Evolutionary conservation across 2,113 vertebrate genomes (phyloP).

Genomic region (Microtus ochrogaster): DNA sequence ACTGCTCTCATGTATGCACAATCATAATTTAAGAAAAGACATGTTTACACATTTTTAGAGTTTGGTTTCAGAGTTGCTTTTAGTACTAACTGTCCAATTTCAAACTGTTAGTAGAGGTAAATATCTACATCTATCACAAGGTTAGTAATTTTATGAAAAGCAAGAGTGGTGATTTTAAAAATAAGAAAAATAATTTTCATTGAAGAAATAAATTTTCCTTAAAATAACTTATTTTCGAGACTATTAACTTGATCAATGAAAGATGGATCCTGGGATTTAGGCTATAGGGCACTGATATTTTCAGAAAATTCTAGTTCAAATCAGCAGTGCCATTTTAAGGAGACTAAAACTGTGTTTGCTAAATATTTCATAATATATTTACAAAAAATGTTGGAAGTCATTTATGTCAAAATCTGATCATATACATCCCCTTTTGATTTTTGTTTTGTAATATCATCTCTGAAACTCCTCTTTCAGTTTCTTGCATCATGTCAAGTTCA

Average conservation of each 20-base stretch:
- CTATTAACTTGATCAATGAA: neutral
- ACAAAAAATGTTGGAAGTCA: neutral
- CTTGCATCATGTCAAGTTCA: neutral
- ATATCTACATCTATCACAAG: neutral
- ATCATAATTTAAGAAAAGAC: conserved; percentile 4
- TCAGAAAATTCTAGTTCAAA: neutral
- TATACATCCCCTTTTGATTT: neutral
- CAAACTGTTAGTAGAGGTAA: neutral
- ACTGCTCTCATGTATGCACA: neutral
- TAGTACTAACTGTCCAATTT: neutral
- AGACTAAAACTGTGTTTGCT: neutral
- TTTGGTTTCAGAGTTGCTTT: neutral
- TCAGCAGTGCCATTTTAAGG: neutral
- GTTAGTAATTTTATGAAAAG: neutral
- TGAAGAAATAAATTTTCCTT: neutral
- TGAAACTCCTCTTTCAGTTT: neutral
- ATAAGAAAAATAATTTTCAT: conserved; percentile 1
- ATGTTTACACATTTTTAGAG: neutral
- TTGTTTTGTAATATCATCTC: neutral
- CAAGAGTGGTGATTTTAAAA: neutral
- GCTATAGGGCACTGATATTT: neutral
- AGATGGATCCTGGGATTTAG: neutral
- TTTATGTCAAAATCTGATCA: neutral
- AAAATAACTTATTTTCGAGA: conserved; percentile 32
- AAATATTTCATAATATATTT: neutral